Evolutionary conservation across 1,140 invertebrate species (phyloP), one percentile per base, ranked within the genome.

Genomic region (Drosophila serrata): DNA sequence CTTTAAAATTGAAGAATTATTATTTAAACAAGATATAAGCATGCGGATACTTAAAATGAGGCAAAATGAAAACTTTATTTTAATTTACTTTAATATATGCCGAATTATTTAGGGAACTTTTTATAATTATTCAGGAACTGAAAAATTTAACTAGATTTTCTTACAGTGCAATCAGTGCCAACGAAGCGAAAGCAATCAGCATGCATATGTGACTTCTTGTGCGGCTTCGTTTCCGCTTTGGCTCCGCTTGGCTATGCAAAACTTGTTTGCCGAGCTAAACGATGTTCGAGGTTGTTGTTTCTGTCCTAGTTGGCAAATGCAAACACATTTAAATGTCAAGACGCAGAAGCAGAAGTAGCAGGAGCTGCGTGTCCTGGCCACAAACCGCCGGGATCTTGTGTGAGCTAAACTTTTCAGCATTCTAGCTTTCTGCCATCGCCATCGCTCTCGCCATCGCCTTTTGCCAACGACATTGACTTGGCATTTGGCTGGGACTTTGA

Each of bases 251-350:
- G 72, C 39, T 65, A 77, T 69, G 75, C 64, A 68, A 76, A 61
- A 77, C 74, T 61, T 76, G 74, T 77, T 70, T 76, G 60, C 53
- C 48, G 19, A 78, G 64, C 57, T 70, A 79, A 69, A 79, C 59
- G 49, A 78, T 58, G 68, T 82, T 51, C 53, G 37, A 69, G 62
- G 46, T 78, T 67, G 53, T 80, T 80, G 79, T 45, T 64, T 75
- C 56, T 58, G 42, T 48, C 27, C 61, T 45, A 65, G 80, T 64
- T 77, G 63, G 55, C 53, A 63, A 63, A 64, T 77, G 82, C 82
- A 86, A 86, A 86, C 78, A 81, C 69, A 86, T 81, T 86, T 75
- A 48, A 78, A 79, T 82, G 82, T 58, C 82, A 86, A 81, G 82
- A 63, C 65, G 65, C 65, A 72, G 61, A 37, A 39, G 31, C 31